Evolutionary conservation across 2,888 invertebrate genomes (phyloP), one percentile per base, ranked within the genome.

Genomic region (Athetis lepigone): DNA sequence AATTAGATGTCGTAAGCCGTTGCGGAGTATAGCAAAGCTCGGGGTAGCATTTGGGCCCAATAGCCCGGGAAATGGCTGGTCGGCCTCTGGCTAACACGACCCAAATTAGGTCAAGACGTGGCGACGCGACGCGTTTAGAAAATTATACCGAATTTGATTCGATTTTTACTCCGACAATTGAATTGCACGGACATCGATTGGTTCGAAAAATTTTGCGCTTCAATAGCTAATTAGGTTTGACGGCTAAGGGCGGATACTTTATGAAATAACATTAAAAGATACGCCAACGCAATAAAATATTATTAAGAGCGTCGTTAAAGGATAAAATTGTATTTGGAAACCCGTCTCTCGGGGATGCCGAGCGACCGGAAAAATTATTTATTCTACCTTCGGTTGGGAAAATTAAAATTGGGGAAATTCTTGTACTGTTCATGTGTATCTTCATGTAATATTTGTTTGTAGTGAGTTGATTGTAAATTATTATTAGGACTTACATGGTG

Each of bases 61-160:
- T 88, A 84, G 87, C 83, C 83, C 86, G 86, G 85, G 83, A 85
- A 89, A 90, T 83, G 80, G 82, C 69, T 77, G 83, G 69, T 66
- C 81, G 81, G 81, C 84, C 83, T 80, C 77, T 76, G 81, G 77
- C 81, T 80, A 82, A 84, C 83, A 80, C 82, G 81, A 69, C 77
- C 77, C 80, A 84, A 91, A 90, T 90, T 90, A 87, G 90, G 90
- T 90, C 90, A 90, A 90, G 88, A 87, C 81, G 85, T 76, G 80
- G 67, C 75, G 70, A 75, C 83, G 77, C 78, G 85, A 80, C 85
- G 82, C 84, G 85, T 83, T 87, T 81, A 81, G 71, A 76, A 75
- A 84, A 85, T 87, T 85, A 86, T 83, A 60, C 65, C 70, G 66
- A 84, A 78, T 84, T 85, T 83, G 75, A 85, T 88, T 85, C 71